Percentiles rank a stretch among this genome's conserved stretches.
These are phyloP conservation scores for Apeira syringaria DNA, from an alignment of 2,888 invertebrate species.

Conservation along the genomic window DNA sequence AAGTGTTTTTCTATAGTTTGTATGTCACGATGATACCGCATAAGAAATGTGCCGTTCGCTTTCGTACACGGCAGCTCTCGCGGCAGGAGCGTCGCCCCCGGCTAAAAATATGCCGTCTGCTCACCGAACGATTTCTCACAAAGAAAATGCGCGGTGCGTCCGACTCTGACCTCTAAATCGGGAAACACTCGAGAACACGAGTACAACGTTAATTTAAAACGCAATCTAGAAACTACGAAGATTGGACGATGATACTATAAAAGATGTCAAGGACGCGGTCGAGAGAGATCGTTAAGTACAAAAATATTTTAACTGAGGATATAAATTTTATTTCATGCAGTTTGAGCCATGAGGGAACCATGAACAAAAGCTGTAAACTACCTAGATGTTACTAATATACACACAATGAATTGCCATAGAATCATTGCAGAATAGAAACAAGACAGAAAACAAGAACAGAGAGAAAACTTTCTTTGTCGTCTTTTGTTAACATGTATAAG, in stretches of 20 bases:
- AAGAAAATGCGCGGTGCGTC: constrained; percentile 63
- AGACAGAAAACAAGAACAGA: no score
- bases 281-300: constrained; percentile 37
- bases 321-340: no score
- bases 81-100: constrained; percentile 70
- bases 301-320: constrained; percentile 24
- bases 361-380: no score
- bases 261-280: constrained; percentile 42
- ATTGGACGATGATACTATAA: constrained; percentile 22
- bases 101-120: constrained; percentile 75
- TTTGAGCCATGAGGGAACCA: no score
- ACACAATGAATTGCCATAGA: no score
- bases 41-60: constrained; percentile 28
- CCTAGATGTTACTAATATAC: no score
- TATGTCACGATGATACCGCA: constrained; percentile 46
- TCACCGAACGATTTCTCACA: constrained; percentile 73
- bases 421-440: no score
- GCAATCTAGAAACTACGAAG: constrained; percentile 28
- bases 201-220: constrained; percentile 39
- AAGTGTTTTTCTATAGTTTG: constrained; percentile 26
- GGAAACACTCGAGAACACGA: constrained; percentile 47
- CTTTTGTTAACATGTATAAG: no score
- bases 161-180: constrained; percentile 64
- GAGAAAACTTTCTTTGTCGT: no score
- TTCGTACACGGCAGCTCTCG: no score